Evolutionary conservation across 2,888 invertebrate genomes (phyloP).

Genomic region (Furcula furcula): DNA sequence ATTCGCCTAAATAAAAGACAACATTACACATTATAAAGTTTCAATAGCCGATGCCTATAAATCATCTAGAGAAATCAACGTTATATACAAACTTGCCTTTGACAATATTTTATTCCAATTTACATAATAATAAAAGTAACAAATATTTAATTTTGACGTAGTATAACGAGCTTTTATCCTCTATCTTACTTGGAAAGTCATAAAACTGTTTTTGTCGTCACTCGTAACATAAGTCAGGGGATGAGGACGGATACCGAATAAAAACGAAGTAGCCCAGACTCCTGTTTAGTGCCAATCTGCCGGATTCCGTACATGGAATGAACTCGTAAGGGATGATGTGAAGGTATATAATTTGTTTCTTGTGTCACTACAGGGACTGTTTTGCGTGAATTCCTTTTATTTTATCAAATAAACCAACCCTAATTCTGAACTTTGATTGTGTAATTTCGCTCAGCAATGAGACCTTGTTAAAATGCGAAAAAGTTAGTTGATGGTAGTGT

Average conservation of each 20-base stretch:
- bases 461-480: constrained; percentile 30
- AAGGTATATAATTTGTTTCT: constrained; percentile 30
- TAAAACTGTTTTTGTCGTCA: constrained; percentile 37
- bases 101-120: constrained; percentile 37
- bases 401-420: constrained; percentile 37
- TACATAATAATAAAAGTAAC: constrained; percentile 32
- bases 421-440: constrained; percentile 45
- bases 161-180: constrained; percentile 24
- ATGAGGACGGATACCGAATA: constrained; percentile 29
- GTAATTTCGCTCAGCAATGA: constrained; percentile 34
- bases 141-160: constrained; percentile 23
- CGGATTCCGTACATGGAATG: constrained; percentile 36
- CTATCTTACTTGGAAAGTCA: constrained; percentile 31
- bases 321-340: constrained; percentile 29
- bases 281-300: constrained; percentile 37
- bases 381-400: constrained; percentile 32
- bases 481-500: constrained; percentile 16
- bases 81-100: constrained; percentile 42
- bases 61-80: constrained; percentile 37
- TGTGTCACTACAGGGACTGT: constrained; percentile 31
- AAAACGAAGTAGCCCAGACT: constrained; percentile 25
- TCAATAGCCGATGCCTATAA: constrained; percentile 38
- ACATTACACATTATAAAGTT: no score
- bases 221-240: constrained; percentile 22
- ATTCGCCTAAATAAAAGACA: no score